Percentiles rank a stretch among this genome's conserved stretches.
phyloP scores from a whole-genome alignment of 2,113 vertebrate species.

The Pampusana beccarii region DNA sequence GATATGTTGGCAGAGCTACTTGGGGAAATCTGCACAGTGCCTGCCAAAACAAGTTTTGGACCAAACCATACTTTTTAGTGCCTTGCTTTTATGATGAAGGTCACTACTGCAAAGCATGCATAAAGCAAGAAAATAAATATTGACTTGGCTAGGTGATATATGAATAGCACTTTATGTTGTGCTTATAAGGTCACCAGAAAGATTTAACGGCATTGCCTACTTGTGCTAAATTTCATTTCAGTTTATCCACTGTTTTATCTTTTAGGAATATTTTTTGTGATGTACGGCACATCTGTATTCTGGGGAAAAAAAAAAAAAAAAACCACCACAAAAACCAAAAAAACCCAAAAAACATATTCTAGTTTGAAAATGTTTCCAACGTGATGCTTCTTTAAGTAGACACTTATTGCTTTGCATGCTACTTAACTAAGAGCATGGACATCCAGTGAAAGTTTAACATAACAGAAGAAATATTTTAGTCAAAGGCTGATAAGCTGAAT shows the following conservation, averaged over 20 bases:
- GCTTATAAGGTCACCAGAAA: constrained; percentile 32
- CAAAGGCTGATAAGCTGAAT: constrained; percentile 38
- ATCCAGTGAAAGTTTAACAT: constrained; percentile 35
- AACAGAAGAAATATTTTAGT: constrained; percentile 41
- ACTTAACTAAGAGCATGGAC: not conserved
- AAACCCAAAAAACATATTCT: not conserved
- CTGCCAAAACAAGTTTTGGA: constrained; percentile 45
- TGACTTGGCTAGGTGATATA: constrained; percentile 24
- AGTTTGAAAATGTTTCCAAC: not conserved
- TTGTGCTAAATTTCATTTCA: constrained; percentile 20
- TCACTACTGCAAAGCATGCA: not conserved
- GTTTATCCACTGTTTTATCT: not conserved
- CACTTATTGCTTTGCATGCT: not conserved
- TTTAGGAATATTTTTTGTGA: not conserved
- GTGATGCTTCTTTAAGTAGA: not conserved
- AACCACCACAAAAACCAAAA: no score
- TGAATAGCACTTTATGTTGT: constrained; percentile 22
- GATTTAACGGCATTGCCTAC: not conserved
- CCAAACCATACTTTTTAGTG: not conserved
- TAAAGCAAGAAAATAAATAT: constrained; percentile 51
- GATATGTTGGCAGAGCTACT: constrained; percentile 5
- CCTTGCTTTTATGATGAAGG: constrained; percentile 31
- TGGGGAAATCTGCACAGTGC: not conserved
- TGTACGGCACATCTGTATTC: not conserved
- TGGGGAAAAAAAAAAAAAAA: not conserved